phyloP scores from a whole-genome alignment of 2,113 vertebrate genomes.

The Mobula birostris region DNA sequence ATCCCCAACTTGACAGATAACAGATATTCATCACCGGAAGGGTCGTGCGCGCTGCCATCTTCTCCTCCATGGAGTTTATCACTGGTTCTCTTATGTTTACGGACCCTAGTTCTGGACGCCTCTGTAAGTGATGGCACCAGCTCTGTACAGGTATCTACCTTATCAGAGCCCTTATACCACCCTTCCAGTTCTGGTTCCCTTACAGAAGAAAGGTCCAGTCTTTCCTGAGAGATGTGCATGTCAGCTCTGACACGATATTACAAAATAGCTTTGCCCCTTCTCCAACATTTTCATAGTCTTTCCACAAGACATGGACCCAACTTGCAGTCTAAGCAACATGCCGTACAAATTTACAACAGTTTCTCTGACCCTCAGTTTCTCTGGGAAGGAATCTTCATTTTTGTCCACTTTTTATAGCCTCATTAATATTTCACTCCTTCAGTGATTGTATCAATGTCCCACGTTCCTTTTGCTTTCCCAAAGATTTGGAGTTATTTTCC shows the following conservation, averaged over 20 bases:
- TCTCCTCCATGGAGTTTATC: neutral
- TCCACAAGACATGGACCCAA: neutral
- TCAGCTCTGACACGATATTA: neutral
- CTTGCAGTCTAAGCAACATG: neutral
- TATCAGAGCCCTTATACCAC: neutral
- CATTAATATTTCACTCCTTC: neutral
- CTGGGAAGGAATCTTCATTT: neutral
- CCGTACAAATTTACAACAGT: neutral
- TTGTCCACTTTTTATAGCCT: neutral
- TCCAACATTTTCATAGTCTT: neutral
- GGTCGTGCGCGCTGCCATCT: no score
- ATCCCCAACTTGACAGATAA: no score
- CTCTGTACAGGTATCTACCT: neutral
- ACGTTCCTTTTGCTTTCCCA: neutral
- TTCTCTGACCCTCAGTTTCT: neutral
- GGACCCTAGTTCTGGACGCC: no score
- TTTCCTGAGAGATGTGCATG: neutral
- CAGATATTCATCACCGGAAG: no score
- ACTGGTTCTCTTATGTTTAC: neutral
- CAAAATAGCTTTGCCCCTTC: neutral
- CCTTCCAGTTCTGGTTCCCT: no score
- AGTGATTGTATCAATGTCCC: neutral
- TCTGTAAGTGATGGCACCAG: neutral
- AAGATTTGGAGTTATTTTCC: neutral
- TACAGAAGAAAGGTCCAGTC: neutral